phyloP scores from a whole-genome alignment of 2,888 invertebrate genomes.

The Drosophila gaucha region DNA sequence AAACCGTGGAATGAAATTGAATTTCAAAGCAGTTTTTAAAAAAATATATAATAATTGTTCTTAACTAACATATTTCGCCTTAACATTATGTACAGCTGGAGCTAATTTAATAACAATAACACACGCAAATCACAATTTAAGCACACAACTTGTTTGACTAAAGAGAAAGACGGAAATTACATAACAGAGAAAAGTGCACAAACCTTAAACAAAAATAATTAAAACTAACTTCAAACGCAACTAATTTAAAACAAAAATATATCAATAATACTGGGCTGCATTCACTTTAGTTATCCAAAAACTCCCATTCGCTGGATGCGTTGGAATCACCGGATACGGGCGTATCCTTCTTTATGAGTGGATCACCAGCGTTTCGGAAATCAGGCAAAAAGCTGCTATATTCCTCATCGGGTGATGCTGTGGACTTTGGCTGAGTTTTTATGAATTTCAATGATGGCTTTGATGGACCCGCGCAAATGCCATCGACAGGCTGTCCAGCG shows the following conservation, averaged over 20 bases:
- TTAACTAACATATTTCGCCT: constrained; percentile 6
- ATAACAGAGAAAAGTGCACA: not conserved
- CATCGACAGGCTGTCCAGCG: constrained; percentile 76
- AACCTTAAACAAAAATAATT: not conserved
- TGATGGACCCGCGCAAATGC: constrained; percentile 50
- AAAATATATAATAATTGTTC: not conserved
- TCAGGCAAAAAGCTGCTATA: constrained; percentile 77
- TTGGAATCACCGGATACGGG: constrained; percentile 66
- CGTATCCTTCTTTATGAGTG: constrained; percentile 43
- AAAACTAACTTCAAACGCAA: constrained; percentile 9
- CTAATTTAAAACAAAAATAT: constrained; percentile 9
- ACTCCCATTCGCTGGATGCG: constrained; percentile 84
- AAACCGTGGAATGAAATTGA: too few relatives aligned
- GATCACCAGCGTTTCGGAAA: constrained; percentile 73
- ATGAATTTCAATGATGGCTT: constrained; percentile 66
- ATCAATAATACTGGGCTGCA: constrained; percentile 40
- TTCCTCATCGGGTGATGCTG: constrained; percentile 41
- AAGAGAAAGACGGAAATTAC: constrained; percentile 2
- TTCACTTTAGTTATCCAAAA: constrained; percentile 79
- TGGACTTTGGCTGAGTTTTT: constrained; percentile 47
- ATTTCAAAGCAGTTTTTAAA: too few relatives aligned
- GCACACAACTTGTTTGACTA: constrained; percentile 31
- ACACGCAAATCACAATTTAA: constrained; percentile 56
- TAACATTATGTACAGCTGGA: constrained; percentile 22
- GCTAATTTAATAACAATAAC: constrained; percentile 38